Percentiles rank a stretch among this genome's conserved stretches.
Conservation (phyloP, 1,140 invertebrate genomes). For the Dreissena polymorpha region DNA sequence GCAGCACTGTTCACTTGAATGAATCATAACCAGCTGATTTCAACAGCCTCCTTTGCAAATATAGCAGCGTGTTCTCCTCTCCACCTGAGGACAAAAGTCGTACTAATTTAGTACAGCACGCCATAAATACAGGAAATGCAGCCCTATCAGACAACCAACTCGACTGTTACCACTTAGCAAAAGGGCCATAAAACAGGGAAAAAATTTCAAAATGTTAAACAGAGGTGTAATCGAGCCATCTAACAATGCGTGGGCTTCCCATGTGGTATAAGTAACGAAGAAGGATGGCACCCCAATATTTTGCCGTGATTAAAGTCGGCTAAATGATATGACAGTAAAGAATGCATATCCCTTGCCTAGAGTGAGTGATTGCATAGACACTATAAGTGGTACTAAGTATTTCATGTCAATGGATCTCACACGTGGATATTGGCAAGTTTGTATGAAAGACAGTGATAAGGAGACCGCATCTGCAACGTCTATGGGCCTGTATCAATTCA, state of each 20-base stretch:
- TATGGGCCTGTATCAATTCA: conserved; percentile 15
- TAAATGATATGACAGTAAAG: conserved; percentile 57
- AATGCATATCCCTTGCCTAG: conserved; percentile 63
- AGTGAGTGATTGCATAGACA: not conserved
- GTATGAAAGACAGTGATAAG: conserved; percentile 9
- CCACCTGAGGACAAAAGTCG: not conserved
- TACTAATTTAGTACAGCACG: not conserved
- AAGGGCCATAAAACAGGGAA: not conserved
- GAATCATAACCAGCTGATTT: too few relatives aligned
- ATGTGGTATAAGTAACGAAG: conserved; percentile 79
- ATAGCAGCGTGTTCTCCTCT: not conserved
- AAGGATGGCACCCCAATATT: conserved; percentile 79
- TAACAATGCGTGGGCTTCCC: not conserved
- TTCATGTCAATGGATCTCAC: not conserved
- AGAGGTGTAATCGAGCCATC: not conserved
- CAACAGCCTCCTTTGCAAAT: not conserved
- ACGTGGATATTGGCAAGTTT: conserved; percentile 14
- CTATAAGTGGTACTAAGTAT: not conserved
- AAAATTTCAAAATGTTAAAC: not conserved
- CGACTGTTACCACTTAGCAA: not conserved
- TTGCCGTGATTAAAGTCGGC: conserved; percentile 80
- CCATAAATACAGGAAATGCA: not conserved
- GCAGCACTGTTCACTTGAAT: too few relatives aligned
- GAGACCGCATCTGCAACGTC: conserved; percentile 3
- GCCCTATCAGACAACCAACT: not conserved